A percentile compares a stretch with the other conserved stretches of the same genome.
Evolutionary conservation across 2,888 invertebrate genomes (phyloP).

Genomic region (Pollenia angustigena): DNA sequence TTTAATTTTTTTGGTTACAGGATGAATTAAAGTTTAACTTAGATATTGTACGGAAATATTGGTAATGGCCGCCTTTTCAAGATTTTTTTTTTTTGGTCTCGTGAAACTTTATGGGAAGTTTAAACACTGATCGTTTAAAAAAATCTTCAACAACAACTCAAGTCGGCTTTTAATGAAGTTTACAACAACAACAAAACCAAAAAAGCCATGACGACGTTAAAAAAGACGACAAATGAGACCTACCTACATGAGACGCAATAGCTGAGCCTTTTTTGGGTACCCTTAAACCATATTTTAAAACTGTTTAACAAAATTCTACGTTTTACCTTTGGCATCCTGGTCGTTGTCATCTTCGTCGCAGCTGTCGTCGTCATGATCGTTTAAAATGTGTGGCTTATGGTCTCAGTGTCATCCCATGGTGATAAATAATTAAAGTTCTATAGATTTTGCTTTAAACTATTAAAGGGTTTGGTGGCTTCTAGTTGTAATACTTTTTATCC

Average conservation of each 20-base stretch:
- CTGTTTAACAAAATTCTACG: constrained; percentile 16
- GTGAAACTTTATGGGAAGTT: constrained; percentile 38
- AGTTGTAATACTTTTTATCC: constrained; percentile 8
- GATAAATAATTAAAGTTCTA: constrained; percentile 69
- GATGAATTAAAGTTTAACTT: constrained; percentile 60
- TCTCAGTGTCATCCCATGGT: constrained; percentile 61
- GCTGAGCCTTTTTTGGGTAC: constrained; percentile 39
- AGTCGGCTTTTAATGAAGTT: constrained; percentile 64
- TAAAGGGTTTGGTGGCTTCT: constrained; percentile 49
- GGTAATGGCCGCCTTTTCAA: constrained; percentile 63
- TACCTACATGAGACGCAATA: constrained; percentile 74
- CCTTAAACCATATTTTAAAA: constrained; percentile 4
- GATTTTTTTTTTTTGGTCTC: constrained; percentile 27
- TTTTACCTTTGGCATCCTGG: constrained; percentile 58
- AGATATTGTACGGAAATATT: constrained; percentile 61
- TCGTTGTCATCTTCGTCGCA: not conserved
- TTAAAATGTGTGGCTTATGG: constrained; percentile 65
- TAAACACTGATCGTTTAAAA: constrained; percentile 23
- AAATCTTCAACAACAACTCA: constrained; percentile 41
- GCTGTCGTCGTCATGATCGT: constrained; percentile 30
- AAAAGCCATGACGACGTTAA: constrained; percentile 46
- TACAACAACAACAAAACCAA: constrained; percentile 33
- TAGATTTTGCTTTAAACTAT: constrained; percentile 27
- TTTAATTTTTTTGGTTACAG: constrained; percentile 38
- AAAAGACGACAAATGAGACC: constrained; percentile 76